Conservation (phyloP, 1,140 invertebrate species). For the fruit fly (Drosophila melanogaster) region DNA sequence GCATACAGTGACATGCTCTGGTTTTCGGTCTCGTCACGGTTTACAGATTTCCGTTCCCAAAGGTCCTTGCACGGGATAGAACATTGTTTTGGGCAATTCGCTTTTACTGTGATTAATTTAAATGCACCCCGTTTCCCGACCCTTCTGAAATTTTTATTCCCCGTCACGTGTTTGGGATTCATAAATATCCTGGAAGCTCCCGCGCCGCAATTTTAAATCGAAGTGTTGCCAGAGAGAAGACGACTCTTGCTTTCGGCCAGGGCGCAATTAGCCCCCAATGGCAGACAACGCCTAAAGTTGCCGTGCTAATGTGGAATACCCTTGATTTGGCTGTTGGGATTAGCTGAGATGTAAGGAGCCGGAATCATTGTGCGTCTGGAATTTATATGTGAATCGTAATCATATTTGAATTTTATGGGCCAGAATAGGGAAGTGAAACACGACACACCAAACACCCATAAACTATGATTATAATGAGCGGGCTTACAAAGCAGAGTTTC, state of each 20-base stretch:
- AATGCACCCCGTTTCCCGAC: constrained; percentile 49
- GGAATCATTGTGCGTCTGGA: constrained; percentile 33
- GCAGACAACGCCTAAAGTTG: constrained; percentile 73
- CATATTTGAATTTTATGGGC: constrained; percentile 24
- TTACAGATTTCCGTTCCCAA: constrained; percentile 76
- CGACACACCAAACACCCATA: constrained; percentile 9
- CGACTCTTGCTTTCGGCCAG: neutral
- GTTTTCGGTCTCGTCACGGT: constrained; percentile 77
- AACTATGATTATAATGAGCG: constrained; percentile 27
- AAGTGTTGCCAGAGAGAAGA: constrained; percentile 54
- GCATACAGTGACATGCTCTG: constrained; percentile 64
- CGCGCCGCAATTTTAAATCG: constrained; percentile 73
- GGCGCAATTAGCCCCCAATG: constrained; percentile 63
- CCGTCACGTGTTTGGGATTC: constrained; percentile 73
- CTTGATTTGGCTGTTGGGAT: constrained; percentile 1
- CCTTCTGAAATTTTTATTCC: constrained; percentile 23
- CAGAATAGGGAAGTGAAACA: neutral
- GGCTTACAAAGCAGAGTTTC: neutral
- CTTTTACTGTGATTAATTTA: constrained; percentile 83
- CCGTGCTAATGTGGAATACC: constrained; percentile 64
- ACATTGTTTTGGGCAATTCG: constrained; percentile 82
- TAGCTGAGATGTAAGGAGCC: neutral
- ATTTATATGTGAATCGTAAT: constrained; percentile 48
- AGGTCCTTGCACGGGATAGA: constrained; percentile 69
- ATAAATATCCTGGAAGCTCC: constrained; percentile 65